A percentile compares a stretch with the other conserved stretches of the same genome.
phyloP scores from a whole-genome alignment of 1,140 invertebrate genomes.

The Musca vetustissima region DNA sequence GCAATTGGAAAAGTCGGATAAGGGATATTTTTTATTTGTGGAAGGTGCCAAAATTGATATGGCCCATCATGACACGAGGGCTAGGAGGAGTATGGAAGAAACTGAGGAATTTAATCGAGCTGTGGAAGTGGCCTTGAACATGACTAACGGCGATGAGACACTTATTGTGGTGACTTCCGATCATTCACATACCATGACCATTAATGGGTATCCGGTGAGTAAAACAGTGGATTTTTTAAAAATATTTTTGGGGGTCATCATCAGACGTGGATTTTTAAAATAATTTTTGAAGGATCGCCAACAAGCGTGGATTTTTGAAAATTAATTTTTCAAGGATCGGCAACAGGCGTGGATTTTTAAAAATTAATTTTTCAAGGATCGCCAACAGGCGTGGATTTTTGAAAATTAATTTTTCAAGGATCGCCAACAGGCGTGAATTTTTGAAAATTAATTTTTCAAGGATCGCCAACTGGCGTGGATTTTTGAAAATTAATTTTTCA shows the following conservation, averaged over 20 bases:
- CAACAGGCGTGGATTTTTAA: too few relatives aligned
- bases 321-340: neutral
- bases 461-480: too few relatives aligned
- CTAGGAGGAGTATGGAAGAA: slow-evolving; percentile 66
- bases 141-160: slow-evolving; percentile 63
- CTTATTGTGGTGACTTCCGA: slow-evolving; percentile 68
- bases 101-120: slow-evolving; percentile 67
- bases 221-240: too few relatives aligned
- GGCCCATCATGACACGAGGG: slow-evolving; percentile 66
- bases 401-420: too few relatives aligned
- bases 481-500: too few relatives aligned
- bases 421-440: too few relatives aligned
- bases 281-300: too few relatives aligned
- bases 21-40: slow-evolving; percentile 65
- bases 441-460: too few relatives aligned
- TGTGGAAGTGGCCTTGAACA: slow-evolving; percentile 59
- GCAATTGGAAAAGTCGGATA: slow-evolving; percentile 65
- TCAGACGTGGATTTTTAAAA: neutral
- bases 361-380: too few relatives aligned
- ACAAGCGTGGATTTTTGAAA: neutral
- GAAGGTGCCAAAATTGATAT: slow-evolving; percentile 70
- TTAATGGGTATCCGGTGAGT: slow-evolving; percentile 64
- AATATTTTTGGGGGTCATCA: too few relatives aligned
- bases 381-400: too few relatives aligned
- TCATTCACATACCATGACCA: slow-evolving; percentile 66